These are phyloP conservation scores for Hypothenemus hampei DNA, from an alignment of 1,140 invertebrate genomes.

Conservation along the genomic window DNA sequence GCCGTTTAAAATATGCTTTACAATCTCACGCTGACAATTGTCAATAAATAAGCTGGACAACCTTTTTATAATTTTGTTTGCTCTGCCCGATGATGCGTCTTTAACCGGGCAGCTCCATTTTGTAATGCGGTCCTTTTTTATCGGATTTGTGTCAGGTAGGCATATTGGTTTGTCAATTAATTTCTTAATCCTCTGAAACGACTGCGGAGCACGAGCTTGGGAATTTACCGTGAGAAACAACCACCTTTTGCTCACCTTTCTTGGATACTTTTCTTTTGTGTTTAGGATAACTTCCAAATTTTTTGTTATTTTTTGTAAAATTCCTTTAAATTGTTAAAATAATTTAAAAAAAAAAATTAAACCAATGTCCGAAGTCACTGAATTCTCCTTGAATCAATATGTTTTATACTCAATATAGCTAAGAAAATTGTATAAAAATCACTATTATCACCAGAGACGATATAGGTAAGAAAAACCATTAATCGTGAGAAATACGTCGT, in stretches of 20 bases:
- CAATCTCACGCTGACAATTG: constrained; percentile 14
- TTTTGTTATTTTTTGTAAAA: too few relatives aligned
- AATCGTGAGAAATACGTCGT: too few relatives aligned
- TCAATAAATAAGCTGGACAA: constrained; percentile 26
- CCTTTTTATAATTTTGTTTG: constrained; percentile 23
- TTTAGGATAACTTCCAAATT: constrained; percentile 4
- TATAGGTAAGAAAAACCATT: too few relatives aligned
- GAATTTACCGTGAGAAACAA: constrained; percentile 31
- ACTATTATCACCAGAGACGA: too few relatives aligned
- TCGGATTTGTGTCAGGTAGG: constrained; percentile 31
- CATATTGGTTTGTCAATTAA: constrained; percentile 32
- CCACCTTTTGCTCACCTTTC: constrained; percentile 13
- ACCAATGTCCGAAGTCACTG: too few relatives aligned
- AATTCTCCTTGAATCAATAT: too few relatives aligned
- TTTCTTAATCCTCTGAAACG: constrained; percentile 28
- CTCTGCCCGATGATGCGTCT: constrained; percentile 22
- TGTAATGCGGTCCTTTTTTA: constrained; percentile 27
- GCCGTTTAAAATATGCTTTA: constrained; percentile 24
- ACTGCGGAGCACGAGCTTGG: constrained; percentile 27
- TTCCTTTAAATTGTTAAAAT: too few relatives aligned
- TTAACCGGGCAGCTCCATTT: constrained; percentile 20
- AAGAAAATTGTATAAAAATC: too few relatives aligned
- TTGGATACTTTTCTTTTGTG: neutral
- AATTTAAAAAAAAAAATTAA: too few relatives aligned
- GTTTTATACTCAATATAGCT: too few relatives aligned